Evolutionary conservation across 2,888 invertebrate genomes (phyloP).

Genomic region (Plagiodera versicolora): DNA sequence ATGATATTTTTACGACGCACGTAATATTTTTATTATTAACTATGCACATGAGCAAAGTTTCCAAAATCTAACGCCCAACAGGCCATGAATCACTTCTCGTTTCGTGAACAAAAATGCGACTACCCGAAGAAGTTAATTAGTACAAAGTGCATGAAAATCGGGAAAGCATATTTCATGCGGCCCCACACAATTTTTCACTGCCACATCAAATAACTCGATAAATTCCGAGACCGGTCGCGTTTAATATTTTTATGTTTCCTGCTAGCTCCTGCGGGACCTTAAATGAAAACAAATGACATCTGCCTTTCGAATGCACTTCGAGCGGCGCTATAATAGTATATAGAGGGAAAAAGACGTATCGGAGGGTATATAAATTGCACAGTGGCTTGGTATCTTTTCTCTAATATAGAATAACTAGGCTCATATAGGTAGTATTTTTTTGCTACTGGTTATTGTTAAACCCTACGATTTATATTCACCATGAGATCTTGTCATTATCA

Average conservation of each 20-base stretch:
- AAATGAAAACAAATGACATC: constrained; percentile 48
- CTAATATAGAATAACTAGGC: too few species aligned
- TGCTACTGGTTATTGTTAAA: too few species aligned
- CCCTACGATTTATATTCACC: too few species aligned
- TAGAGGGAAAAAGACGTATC: background rate
- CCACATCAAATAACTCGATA: constrained; percentile 35
- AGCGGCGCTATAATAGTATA: constrained; percentile 8
- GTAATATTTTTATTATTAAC: too few species aligned
- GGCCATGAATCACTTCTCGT: background rate
- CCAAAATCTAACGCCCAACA: background rate
- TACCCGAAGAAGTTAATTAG: constrained; percentile 21
- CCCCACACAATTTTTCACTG: constrained; percentile 30
- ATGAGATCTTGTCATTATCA: too few species aligned
- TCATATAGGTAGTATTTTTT: too few species aligned
- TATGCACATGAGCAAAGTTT: background rate
- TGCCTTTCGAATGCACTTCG: constrained; percentile 18
- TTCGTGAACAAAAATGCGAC: background rate
- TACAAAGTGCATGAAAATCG: constrained; percentile 27
- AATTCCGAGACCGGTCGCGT: constrained; percentile 29
- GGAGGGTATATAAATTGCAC: background rate
- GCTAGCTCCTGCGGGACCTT: constrained; percentile 41
- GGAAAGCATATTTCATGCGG: constrained; percentile 27
- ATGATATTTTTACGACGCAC: too few species aligned
- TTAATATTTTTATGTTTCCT: constrained; percentile 40
- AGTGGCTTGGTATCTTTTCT: too few species aligned